These are phyloP conservation scores for Gorsachius magnificus DNA, from an alignment of 2,797 vertebrate genomes.

Conservation along the genomic window DNA sequence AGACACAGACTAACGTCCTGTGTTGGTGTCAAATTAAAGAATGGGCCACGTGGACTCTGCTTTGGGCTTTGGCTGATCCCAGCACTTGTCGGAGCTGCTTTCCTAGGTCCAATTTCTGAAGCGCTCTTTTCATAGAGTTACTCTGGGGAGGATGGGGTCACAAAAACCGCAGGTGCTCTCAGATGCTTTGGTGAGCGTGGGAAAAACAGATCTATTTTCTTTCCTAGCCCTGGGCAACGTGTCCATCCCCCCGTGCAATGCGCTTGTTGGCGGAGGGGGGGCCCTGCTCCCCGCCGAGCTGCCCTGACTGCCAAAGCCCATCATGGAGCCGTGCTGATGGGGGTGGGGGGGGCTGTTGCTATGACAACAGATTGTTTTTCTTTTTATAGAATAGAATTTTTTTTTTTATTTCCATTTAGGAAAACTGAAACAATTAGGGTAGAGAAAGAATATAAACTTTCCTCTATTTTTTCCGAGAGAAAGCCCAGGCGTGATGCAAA, in stretches of 20 bases:
- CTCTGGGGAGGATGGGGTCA: not conserved
- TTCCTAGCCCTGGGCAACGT: not conserved
- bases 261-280: too few relatives aligned
- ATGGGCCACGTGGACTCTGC: not conserved
- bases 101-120: not conserved
- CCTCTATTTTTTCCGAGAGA: not conserved
- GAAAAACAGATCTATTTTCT: fast-evolving
- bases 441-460: not conserved
- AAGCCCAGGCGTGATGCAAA: not conserved
- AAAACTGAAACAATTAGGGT: not conserved
- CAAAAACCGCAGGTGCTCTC: not conserved
- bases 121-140: not conserved
- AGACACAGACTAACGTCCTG: not conserved
- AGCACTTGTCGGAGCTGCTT: not conserved
- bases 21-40: not conserved
- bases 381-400: not conserved
- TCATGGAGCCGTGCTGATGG: too few relatives aligned
- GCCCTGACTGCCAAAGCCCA: too few relatives aligned
- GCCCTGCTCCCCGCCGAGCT: too few relatives aligned
- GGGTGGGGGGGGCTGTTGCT: not conserved
- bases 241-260: not conserved
- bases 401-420: not conserved
- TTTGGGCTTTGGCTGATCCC: not conserved
- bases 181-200: fast-evolving
- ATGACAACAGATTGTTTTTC: not conserved